Evolutionary conservation across 2,888 invertebrate genomes (phyloP), one percentile per base, ranked within the genome.

Genomic region (Trichacis sp.): DNA sequence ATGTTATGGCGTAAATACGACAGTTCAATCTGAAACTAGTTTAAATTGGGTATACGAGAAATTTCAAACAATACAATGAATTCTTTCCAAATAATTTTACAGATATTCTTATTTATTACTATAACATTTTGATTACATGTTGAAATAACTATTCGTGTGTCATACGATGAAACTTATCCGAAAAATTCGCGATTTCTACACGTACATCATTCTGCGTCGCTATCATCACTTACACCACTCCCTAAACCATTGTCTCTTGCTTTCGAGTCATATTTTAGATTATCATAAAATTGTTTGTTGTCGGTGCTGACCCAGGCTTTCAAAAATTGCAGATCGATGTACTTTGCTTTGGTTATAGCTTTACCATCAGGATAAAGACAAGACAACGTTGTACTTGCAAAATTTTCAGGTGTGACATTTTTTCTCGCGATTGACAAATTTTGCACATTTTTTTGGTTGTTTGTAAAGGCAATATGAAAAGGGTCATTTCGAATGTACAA

Each of bases 301-400:
- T 46, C 29, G 5, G 17, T 20, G 29, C 4, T 12, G n/a, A 20
- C 29, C 8, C 6, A 46, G 6, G 14, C 20, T 9, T 14, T 46
- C 12, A 49, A 14, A 18, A n/a, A 9, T 33, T 33, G 29, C 1
- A 49, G 36, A 14, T 49, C 49, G 17, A 9, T 33, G n/a, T 49
- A 33, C 18, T 49, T 49, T 30, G 29, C 15, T 30, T 33, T 18
- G 1, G 30, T 49, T 4, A 49, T 33, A n/a, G 49, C 33, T 11
- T 15, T 33, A 15, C 49, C 49, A 33, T 49, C 33, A 15, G 49
- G 36, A 33, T 33, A 33, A n/a, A 49, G 15, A 30, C 14, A 15
- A 3, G 49, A 49, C 15, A 49, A 33, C 17, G 17, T n/a, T 12
- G 33, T 18, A 5, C 33, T 15, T 14, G n/a, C 18, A 15, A 49